Evolutionary conservation across 2,113 vertebrate genomes (phyloP), one percentile per base, ranked within the genome.

Genomic region (Hystrix brachyura): DNA sequence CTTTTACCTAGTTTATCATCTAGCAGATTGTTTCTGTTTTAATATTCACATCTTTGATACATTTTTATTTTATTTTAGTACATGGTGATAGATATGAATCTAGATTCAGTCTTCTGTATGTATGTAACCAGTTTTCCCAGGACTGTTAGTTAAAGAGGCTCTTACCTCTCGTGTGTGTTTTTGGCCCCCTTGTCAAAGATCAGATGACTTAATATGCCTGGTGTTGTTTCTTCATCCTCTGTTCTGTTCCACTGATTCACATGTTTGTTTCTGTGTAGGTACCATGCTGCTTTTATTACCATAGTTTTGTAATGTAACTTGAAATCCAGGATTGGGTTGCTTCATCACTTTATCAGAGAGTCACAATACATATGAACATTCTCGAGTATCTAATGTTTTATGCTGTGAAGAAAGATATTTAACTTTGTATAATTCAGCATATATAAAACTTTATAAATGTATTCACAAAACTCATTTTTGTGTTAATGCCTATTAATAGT

Each of bases 401-500:
- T 86, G 29, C 71, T 91, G 9, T 94, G 21, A 92, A 62, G 62
- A 95, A 93, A 91, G 27, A 7, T 69, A 60, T 90, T 91, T 95
- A 72, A 80, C 32, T 94, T 94, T 92, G 64, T 82, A 51, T 93
- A 94, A 57, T 29, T 91, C n/a, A 93, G 10, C 1, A 83, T 64
- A 87, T 97, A 38, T 19, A 87, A 87, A 82, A 84, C n/a, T 93
- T 91, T 74, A 1, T 53, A 74, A 83, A 34, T 91, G 14, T 86
- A 38, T 55, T 92, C 11, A 71, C 7, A 59, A 38, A 96, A 51
- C 57, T 91, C 25, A 89, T 79, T 94, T 96, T 97, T 96, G 55
- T 95, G 60, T 90, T 95, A 82, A 60, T 19, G 21, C 81, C 53
- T 96, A 9, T 90, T 96, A 93, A 23, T 65, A 72, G 55, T 46